These are phyloP conservation scores for Ctenodactylus gundi DNA, from an alignment of 2,113 vertebrate species.

Conservation along the genomic window DNA sequence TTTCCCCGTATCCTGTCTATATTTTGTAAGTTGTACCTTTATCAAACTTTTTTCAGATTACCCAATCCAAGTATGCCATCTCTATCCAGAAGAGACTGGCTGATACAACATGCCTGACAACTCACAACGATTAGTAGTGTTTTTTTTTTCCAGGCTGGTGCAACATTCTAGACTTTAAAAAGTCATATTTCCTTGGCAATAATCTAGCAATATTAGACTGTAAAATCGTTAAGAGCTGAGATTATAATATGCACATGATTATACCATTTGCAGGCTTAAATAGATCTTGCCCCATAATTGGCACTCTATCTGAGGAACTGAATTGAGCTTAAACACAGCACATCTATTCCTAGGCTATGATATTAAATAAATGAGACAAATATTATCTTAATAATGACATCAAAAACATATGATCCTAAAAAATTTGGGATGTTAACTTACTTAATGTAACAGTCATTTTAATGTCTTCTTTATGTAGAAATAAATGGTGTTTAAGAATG, in stretches of 20 bases:
- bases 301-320: conserved; percentile 16
- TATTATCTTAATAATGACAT: conserved; percentile 60
- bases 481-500: conserved; percentile 82
- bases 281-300: not conserved
- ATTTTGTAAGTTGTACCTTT: conserved; percentile 39
- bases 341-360: conserved; percentile 49
- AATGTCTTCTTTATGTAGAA: conserved; percentile 80
- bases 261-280: conserved; percentile 14
- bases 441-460: conserved; percentile 78
- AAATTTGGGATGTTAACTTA: conserved; percentile 73
- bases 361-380: conserved; percentile 73
- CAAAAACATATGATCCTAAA: conserved; percentile 68
- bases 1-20: not conserved
- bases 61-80: not conserved
- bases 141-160: conserved; percentile 27
- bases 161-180: conserved; percentile 8
- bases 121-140: conserved; percentile 29
- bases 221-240: not conserved
- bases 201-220: conserved; percentile 7
- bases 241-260: conserved; percentile 3
- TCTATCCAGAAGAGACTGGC: conserved; percentile 33
- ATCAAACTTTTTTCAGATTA: conserved; percentile 43
- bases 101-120: conserved; percentile 36
- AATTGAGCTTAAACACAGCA: conserved; percentile 54
- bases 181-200: not conserved